Conservation (phyloP, 2,113 vertebrate species). For the Struthio camelus region DNA sequence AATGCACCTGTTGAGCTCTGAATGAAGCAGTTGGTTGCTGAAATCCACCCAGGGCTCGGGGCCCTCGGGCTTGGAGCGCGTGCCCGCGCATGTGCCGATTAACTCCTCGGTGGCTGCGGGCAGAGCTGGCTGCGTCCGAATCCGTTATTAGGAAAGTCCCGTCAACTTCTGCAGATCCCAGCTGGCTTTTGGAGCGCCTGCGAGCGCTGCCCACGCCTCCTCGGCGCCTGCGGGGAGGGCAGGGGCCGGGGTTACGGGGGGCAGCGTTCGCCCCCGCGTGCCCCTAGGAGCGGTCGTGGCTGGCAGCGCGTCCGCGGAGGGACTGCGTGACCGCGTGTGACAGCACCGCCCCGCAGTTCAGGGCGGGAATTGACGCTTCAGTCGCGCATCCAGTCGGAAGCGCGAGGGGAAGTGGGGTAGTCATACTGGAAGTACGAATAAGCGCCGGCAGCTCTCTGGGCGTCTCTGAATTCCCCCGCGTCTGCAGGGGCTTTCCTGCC, state of each 20-base stretch:
- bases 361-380: not conserved
- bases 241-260: not conserved
- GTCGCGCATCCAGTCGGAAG: not conserved
- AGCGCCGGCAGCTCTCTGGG: not conserved
- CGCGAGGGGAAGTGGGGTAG: not conserved
- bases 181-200: not conserved
- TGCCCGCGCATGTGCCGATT: not conserved
- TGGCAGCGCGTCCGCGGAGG: not conserved
- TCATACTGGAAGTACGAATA: not conserved
- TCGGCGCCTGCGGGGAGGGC: not conserved
- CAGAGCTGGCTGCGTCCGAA: not conserved
- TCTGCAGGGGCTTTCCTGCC: slow-evolving; percentile 30
- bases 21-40: not conserved
- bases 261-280: not conserved
- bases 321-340: accelerated
- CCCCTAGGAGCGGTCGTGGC: not conserved
- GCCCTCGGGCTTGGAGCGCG: accelerated
- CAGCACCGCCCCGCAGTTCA: not conserved
- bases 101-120: not conserved
- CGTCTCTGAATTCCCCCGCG: not conserved
- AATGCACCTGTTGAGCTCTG: not conserved
- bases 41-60: not conserved
- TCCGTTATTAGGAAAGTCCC: slow-evolving; percentile 24
- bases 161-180: not conserved
- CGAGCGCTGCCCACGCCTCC: accelerated